Base-by-base conservation (phyloP, 2,797 vertebrate species). In the Cyprinella venusta region DNA sequence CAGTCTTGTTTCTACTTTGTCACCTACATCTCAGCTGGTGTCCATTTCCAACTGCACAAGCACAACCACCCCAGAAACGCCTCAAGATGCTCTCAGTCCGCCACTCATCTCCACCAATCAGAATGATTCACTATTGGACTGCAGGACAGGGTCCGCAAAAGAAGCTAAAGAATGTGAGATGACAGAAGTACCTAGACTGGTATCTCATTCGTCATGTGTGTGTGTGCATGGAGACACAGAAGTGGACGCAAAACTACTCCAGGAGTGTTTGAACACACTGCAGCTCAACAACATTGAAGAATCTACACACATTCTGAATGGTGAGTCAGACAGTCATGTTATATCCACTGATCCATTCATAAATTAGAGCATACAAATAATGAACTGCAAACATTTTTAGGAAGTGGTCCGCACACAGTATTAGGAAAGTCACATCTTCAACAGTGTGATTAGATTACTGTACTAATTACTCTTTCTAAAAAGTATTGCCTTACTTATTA, bases 201-300 rank as follows among this genome's bases (percentile, higher is more conserved):
- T 69, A 15, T 40, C 74, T 77, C 52, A 61, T 54, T 5, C n/a
- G 2, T 67, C 71, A 77, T 3, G 68, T 16, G 85, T 40, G 48
- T 88, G 18, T 40, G n/a, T 36, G 85, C 88, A 54, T 77, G 76
- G 52, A 36, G 52, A 83, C 10, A 50, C 74, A 8, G 86, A 89
- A 75, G 90, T 93, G n/a, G 70, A 93, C 48, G 76, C 88, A 76
- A 90, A 86, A 40, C 90, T 95, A 67, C 82, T 94, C 86, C 90
- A 92, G 68, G 92, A 95, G 83, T 94, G 92, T 84, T 85, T 84
- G 86, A 83, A 83, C 24, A 83, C 90, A 16, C 83, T 95, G 84
- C 92, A 91, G 8, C 59, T 91, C 52, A 2, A 78, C 61, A 67
- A 67, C 59, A 82, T 68, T 69, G 80, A 90, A 50, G 90, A 92